phyloP scores from a whole-genome alignment of 2,888 invertebrate species.

The Pheosia gnoma region DNA sequence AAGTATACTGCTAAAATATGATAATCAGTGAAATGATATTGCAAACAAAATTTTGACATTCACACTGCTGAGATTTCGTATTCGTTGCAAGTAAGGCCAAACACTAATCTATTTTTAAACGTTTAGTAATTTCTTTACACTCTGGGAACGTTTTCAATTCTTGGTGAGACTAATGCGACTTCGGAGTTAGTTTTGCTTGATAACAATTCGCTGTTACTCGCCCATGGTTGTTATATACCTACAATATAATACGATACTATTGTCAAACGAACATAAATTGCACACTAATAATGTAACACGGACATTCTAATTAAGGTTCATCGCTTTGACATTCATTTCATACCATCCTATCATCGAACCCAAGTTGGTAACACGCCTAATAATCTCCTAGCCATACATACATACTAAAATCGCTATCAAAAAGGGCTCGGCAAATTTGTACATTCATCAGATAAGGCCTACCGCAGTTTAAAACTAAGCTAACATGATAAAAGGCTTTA shows the following conservation, averaged over 20 bases:
- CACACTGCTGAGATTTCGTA: constrained; percentile 83
- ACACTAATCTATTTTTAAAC: constrained; percentile 85
- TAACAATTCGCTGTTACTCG: constrained; percentile 71
- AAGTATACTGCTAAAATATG: constrained; percentile 69
- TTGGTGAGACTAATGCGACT: constrained; percentile 80
- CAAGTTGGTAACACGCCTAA: constrained; percentile 75
- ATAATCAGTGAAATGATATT: constrained; percentile 83
- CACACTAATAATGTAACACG: constrained; percentile 83
- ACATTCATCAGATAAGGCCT: constrained; percentile 75
- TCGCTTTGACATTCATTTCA: constrained; percentile 84
- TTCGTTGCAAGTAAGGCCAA: constrained; percentile 84
- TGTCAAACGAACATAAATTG: constrained; percentile 70
- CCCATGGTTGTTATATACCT: constrained; percentile 53
- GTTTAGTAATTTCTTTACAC: constrained; percentile 83
- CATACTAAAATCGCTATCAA: constrained; percentile 78
- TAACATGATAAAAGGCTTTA: constrained; percentile 76
- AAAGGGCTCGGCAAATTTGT: constrained; percentile 75
- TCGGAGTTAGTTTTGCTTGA: constrained; percentile 74
- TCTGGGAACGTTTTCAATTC: constrained; percentile 78
- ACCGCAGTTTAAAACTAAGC: constrained; percentile 68
- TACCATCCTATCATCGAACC: constrained; percentile 78
- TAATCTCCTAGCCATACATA: constrained; percentile 69
- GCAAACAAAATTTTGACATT: constrained; percentile 84
- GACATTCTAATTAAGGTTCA: constrained; percentile 83
- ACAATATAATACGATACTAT: constrained; percentile 55